phyloP scores from a whole-genome alignment of 2,797 vertebrate genomes.

The Lagodon rhomboides region DNA sequence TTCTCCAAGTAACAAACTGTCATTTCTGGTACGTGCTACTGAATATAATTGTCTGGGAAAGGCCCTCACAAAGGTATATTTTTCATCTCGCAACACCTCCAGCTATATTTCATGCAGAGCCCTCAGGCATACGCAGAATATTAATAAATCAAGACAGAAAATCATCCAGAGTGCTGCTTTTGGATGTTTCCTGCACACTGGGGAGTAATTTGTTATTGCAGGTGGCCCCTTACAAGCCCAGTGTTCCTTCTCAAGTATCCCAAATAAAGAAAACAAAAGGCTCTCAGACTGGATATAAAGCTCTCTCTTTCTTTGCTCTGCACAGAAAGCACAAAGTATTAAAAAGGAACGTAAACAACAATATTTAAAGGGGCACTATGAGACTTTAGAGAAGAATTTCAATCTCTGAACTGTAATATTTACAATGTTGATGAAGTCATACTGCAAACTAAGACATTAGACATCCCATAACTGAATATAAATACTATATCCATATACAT shows the following conservation, averaged over 20 bases:
- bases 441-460: no score
- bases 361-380: neutral
- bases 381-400: no score
- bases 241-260: slow-evolving; percentile 69
- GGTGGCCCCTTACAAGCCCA: slow-evolving; percentile 70
- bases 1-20: slow-evolving; percentile 69
- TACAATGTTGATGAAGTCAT: no score
- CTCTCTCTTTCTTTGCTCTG: slow-evolving; percentile 16
- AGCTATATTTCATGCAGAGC: slow-evolving; percentile 54
- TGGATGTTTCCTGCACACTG: slow-evolving; percentile 72
- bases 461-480: no score
- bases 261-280: slow-evolving; percentile 69
- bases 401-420: no score
- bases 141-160: slow-evolving; percentile 74
- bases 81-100: slow-evolving; percentile 66
- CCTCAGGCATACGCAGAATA: slow-evolving; percentile 58
- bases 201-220: slow-evolving; percentile 80
- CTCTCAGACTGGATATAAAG: slow-evolving; percentile 40
- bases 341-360: slow-evolving; percentile 14
- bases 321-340: neutral
- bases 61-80: slow-evolving; percentile 45
- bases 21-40: slow-evolving; percentile 75
- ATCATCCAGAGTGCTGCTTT: slow-evolving; percentile 63
- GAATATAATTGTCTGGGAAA: slow-evolving; percentile 64
- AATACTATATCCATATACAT: no score